phyloP scores from a whole-genome alignment of 2,113 vertebrate species.

The Lota lota region DNA sequence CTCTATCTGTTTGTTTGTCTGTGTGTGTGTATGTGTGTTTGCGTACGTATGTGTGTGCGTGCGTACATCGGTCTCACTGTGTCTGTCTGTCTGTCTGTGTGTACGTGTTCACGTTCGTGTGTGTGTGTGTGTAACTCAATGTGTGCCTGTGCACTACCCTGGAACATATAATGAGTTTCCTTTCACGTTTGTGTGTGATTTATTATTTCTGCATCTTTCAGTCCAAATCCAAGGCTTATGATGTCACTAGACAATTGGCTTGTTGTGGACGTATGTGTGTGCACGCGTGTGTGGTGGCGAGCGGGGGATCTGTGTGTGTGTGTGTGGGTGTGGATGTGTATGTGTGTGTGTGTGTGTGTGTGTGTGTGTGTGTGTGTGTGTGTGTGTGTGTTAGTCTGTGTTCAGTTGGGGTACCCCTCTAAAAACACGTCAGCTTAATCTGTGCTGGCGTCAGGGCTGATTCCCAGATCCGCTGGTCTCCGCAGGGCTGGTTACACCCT shows the following conservation, averaged over 20 bases:
- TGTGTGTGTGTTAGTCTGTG: conserved; percentile 15
- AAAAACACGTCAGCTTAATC: conserved; percentile 53
- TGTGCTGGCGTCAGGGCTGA: conserved; percentile 38
- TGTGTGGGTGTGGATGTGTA: not conserved
- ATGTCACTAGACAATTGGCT: too few relatives aligned
- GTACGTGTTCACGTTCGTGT: conserved; percentile 1
- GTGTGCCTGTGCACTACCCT: too few relatives aligned
- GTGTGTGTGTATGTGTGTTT: not conserved
- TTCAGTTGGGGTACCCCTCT: conserved; percentile 35
- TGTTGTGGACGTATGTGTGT: not conserved
- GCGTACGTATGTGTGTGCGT: too few relatives aligned
- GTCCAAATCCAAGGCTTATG: too few relatives aligned
- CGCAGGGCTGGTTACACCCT: conserved; percentile 22
- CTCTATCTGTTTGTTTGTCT: too few relatives aligned
- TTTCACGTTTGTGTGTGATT: too few relatives aligned
- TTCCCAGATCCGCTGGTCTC: conserved; percentile 33
- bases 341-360: not conserved
- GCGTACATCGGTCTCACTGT: too few relatives aligned
- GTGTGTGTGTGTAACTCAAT: not conserved
- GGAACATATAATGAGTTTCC: too few relatives aligned
- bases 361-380: conserved; percentile 2
- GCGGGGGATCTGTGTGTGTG: not conserved
- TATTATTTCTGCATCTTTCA: too few relatives aligned
- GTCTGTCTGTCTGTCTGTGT: conserved; percentile 2
- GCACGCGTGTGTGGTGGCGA: not conserved